Base-by-base conservation (phyloP, 1,140 invertebrate genomes). In the Zaprionus davidi region DNA sequence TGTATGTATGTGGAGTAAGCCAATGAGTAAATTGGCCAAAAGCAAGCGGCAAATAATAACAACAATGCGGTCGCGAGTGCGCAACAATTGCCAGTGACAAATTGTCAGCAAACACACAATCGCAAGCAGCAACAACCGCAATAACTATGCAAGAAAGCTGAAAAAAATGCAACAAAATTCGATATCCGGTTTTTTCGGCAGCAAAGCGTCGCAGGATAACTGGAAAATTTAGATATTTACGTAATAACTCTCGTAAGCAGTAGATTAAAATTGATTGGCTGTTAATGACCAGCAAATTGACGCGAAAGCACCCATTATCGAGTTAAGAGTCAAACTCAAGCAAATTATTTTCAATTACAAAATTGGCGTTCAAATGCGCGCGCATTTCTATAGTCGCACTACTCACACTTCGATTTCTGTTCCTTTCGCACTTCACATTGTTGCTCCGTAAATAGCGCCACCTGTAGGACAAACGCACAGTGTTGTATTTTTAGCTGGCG, bases 21-120 rank as follows among this genome's bases (percentile, higher is more conserved):
- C 85, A 90, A 90, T 90, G 62, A 85, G 81, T 84, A 90, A 88
- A 85, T 90, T 85, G 85, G 79, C 72, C 72, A 84, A 79, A 76
- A 68, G 68, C 55, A 24, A 72, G 51, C 41, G 44, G 44, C 46
- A 57, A 76, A 76, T 71, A 71, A 71, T 63, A 60, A 74, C 67
- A 75, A 75, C 38, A 44, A 28, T 51, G 20, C 46, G 11, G 41
- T 17, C n/a, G 20, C 20, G 34, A 38, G 34, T 22, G 17, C 51
- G 31, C 38, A 73, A 72, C 63, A 76, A 79, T 71, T 75, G 53
- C 41, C 34, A 69, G 41, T 41, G 59, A 76, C 68, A 76, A 76
- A 65, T 71, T 76, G 60, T 57, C 58, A 57, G 59, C 22, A 41
- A 17, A 31, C 36, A 4, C 44, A 67, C 15, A 67, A 34, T n/a